Conservation (phyloP, 1,140 invertebrate genomes). For the Drosophila triauraria region DNA sequence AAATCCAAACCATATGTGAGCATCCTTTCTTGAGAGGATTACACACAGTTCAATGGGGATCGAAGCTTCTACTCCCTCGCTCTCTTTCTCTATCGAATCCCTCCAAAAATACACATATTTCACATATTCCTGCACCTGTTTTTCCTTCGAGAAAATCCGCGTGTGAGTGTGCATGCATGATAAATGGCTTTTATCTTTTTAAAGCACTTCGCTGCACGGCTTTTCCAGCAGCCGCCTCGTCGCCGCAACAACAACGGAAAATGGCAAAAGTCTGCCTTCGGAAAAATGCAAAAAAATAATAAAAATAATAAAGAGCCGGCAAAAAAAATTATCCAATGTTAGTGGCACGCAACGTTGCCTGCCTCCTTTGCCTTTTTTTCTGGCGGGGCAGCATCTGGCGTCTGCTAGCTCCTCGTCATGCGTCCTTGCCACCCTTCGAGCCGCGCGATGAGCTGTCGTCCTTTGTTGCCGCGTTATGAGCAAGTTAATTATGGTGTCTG, state of each 20-base stretch:
- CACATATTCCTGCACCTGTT: conserved; percentile 40
- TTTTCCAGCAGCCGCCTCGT: conserved; percentile 32
- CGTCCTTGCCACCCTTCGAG: conserved; percentile 19
- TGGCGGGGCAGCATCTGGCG: conserved; percentile 60
- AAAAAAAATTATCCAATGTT: conserved; percentile 62
- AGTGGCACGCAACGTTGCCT: conserved; percentile 48
- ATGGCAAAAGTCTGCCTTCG: conserved; percentile 23
- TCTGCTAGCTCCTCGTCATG: conserved; percentile 26
- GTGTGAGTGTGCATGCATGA: conserved; percentile 65
- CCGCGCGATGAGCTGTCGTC: conserved; percentile 10
- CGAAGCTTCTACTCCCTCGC: conserved; percentile 16
- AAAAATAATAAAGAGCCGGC: conserved; percentile 10
- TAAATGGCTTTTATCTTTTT: conserved; percentile 83
- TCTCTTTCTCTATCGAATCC: conserved; percentile 17
- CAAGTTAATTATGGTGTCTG: conserved; percentile 82
- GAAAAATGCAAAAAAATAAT: conserved; percentile 10
- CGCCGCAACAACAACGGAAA: conserved; percentile 26
- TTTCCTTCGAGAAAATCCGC: neutral
- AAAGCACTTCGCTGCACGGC: conserved; percentile 76
- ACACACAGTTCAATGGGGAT: conserved; percentile 57
- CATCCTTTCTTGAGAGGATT: conserved; percentile 43
- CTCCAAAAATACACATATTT: conserved; percentile 11
- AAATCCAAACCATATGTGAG: neutral
- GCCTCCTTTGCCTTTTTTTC: conserved; percentile 28
- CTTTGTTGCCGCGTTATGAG: conserved; percentile 68